Percentiles rank a stretch among this genome's conserved stretches.
Evolutionary conservation across 2,888 invertebrate species (phyloP).

Genomic region (Hetaerina titia): DNA sequence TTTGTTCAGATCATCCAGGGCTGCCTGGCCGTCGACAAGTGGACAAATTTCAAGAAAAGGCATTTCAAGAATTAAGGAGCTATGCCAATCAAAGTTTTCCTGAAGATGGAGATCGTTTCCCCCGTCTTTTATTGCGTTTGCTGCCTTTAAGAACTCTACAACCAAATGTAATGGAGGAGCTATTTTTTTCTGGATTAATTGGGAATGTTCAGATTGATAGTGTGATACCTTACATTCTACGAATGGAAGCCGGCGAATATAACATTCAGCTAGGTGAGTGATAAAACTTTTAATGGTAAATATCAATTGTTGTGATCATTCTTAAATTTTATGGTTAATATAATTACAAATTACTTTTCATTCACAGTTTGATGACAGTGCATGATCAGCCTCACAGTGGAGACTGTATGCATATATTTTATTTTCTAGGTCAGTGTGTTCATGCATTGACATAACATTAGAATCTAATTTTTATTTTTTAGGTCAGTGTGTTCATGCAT

Average conservation of each 20-base stretch:
- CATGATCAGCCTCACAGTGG: background rate
- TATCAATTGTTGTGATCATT: background rate
- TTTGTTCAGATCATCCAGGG: slow-evolving; percentile 78
- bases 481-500: no score
- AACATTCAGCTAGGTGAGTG: slow-evolving; percentile 71
- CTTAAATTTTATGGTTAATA: background rate
- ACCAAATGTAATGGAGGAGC: slow-evolving; percentile 89
- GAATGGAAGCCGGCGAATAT: slow-evolving; percentile 78
- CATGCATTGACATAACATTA: no score
- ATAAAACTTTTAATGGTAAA: background rate
- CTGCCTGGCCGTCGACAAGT: slow-evolving; percentile 78
- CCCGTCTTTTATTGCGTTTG: slow-evolving; percentile 84
- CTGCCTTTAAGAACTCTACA: slow-evolving; percentile 86
- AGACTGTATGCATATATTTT: no score
- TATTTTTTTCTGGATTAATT: slow-evolving; percentile 94
- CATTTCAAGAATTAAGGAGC: slow-evolving; percentile 80
- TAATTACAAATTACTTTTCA: background rate
- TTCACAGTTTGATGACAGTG: background rate
- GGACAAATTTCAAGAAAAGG: slow-evolving; percentile 82
- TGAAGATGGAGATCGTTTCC: slow-evolving; percentile 80
- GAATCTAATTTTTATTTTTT: no score
- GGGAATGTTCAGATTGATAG: slow-evolving; percentile 97
- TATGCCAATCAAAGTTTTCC: slow-evolving; percentile 77
- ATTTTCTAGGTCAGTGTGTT: no score
- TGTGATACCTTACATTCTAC: slow-evolving; percentile 95